Conservation (phyloP, 2,888 invertebrate genomes). For the Eupelmus urozonus region DNA sequence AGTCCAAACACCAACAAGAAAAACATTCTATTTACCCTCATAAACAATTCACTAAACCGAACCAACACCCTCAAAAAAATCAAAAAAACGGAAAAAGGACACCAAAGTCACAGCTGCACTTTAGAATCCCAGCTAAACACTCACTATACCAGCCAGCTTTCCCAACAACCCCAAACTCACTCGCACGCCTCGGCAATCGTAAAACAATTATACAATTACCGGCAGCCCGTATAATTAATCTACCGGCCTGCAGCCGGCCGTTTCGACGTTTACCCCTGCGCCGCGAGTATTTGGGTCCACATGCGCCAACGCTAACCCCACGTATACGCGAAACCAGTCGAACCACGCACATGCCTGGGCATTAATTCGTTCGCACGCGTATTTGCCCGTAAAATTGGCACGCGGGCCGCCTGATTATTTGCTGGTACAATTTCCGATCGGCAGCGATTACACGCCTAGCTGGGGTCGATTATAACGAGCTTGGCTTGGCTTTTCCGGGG, state of each 20-base stretch:
- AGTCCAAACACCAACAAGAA: no score
- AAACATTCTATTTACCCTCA: no score
- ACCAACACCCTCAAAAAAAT: no score
- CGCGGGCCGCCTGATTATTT: constrained; percentile 68
- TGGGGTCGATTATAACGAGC: no score
- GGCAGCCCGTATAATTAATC: constrained; percentile 70
- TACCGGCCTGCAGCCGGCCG: constrained; percentile 59
- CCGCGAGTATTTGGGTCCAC: constrained; percentile 57
- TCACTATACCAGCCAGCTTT: no score
- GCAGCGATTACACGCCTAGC: neutral
- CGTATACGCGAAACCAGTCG: no score
- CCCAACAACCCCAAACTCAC: no score
- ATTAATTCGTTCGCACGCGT: constrained; percentile 72
- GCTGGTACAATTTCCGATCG: constrained; percentile 69
- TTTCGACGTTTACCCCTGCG: constrained; percentile 69
- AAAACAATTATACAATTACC: constrained; percentile 74
- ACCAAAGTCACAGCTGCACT: no score
- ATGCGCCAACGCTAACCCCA: constrained; percentile 1
- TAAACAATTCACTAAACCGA: no score
- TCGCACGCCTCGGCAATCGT: constrained; percentile 66
- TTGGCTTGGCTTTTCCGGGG: no score
- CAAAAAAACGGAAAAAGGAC: no score
- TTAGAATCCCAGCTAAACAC: no score
- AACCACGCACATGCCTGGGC: constrained; percentile 56
- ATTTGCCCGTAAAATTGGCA: constrained; percentile 72